These are phyloP conservation scores for Drosophila testacea DNA, from an alignment of 2,888 invertebrate species.

Conservation along the genomic window DNA sequence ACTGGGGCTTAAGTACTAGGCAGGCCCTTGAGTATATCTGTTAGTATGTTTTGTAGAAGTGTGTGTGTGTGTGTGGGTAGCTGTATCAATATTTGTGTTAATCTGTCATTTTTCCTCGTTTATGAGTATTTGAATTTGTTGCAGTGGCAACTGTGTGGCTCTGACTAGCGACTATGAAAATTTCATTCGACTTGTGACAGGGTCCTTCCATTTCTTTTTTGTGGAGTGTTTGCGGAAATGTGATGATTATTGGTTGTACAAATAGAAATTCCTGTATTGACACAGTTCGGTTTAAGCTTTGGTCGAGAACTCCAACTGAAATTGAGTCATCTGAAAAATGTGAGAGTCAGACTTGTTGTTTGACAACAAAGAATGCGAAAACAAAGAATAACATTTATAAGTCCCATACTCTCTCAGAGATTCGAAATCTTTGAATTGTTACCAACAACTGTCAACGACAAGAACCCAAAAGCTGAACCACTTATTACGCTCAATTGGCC, in stretches of 20 bases:
- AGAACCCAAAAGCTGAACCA: constrained; percentile 19
- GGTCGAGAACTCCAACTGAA: constrained; percentile 32
- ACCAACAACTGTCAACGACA: neutral
- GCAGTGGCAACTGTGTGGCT: constrained; percentile 43
- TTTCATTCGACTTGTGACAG: constrained; percentile 61
- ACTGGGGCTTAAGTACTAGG: constrained; percentile 59
- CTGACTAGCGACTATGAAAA: constrained; percentile 58
- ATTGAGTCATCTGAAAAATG: constrained; percentile 44
- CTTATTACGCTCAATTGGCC: constrained; percentile 58
- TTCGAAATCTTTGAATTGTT: neutral
- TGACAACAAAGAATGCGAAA: constrained; percentile 14
- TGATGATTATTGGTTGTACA: constrained; percentile 77
- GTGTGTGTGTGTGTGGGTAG: constrained; percentile 36
- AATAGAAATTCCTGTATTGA: constrained; percentile 60
- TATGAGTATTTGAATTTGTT: constrained; percentile 78
- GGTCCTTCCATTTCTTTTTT: neutral
- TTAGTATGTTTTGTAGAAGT: constrained; percentile 9
- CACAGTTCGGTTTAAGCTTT: constrained; percentile 35
- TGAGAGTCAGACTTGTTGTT: constrained; percentile 30
- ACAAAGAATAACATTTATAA: neutral
- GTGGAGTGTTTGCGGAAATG: constrained; percentile 74
- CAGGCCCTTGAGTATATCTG: constrained; percentile 36
- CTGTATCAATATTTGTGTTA: constrained; percentile 80
- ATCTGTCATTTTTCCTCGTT: constrained; percentile 81
- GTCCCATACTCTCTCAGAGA: neutral